A percentile compares a stretch with the other conserved stretches of the same genome.
phyloP scores from a whole-genome alignment of 2,797 vertebrate genomes.

The Dendrocincla fuliginosa region DNA sequence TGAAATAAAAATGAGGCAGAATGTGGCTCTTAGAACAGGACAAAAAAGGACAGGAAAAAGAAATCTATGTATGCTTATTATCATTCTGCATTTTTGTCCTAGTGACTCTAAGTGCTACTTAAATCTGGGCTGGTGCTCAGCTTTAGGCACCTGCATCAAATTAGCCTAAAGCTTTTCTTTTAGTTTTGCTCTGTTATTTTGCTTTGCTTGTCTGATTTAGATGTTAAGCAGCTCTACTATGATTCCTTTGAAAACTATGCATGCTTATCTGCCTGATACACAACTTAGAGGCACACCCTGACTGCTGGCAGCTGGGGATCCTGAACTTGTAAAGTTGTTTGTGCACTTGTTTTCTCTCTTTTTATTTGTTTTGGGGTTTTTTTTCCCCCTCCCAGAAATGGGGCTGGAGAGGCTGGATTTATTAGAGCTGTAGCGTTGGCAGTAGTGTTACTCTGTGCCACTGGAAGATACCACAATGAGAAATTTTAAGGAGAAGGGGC shows the following conservation, averaged over 20 bases:
- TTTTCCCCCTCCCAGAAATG: neutral
- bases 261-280: conserved; percentile 28
- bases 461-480: neutral
- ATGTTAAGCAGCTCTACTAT: conserved; percentile 15
- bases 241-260: conserved; percentile 45
- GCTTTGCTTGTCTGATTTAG: neutral
- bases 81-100: neutral
- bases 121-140: neutral
- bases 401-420: neutral
- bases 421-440: neutral
- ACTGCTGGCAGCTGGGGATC: neutral
- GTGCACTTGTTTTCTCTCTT: neutral
- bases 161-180: neutral
- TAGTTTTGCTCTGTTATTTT: conserved; percentile 7
- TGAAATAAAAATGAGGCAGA: neutral
- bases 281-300: conserved; percentile 1
- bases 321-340: neutral
- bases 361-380: no score
- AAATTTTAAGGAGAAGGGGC: neutral
- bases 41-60: neutral
- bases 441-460: neutral
- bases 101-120: neutral
- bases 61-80: neutral
- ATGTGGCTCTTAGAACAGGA: neutral
- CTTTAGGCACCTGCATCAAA: neutral